Conservation (phyloP, 2,888 invertebrate species). For the Hemithea aestivaria region DNA sequence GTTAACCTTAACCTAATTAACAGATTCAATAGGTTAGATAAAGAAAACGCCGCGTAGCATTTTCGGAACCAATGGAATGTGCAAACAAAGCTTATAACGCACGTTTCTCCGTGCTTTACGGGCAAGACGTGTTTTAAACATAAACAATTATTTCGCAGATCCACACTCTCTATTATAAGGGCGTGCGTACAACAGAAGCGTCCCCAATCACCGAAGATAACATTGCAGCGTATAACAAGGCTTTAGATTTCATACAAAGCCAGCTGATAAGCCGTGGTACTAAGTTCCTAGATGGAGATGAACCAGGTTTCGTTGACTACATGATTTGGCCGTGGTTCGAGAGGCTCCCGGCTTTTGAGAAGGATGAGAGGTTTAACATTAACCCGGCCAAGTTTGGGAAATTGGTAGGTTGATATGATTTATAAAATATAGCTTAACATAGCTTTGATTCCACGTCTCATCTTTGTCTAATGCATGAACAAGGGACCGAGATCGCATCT, state of each 20-base stretch:
- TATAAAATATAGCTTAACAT: too few species aligned
- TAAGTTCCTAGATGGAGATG: constrained; percentile 80
- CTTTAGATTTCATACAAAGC: constrained; percentile 80
- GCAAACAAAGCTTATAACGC: too few species aligned
- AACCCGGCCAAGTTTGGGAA: constrained; percentile 74
- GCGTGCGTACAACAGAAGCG: constrained; percentile 40
- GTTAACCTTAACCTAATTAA: too few species aligned
- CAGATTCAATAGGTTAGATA: too few species aligned
- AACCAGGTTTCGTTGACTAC: constrained; percentile 88
- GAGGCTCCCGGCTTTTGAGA: constrained; percentile 68
- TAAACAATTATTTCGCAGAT: constrained; percentile 39
- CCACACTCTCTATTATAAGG: constrained; percentile 39
- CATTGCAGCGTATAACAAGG: constrained; percentile 44
- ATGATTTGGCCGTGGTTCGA: constrained; percentile 95
- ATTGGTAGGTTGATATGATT: constrained; percentile 58
- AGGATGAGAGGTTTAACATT: constrained; percentile 67
- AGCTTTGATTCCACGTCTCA: too few species aligned
- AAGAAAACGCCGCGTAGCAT: too few species aligned
- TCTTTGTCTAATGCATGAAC: too few species aligned
- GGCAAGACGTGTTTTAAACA: too few species aligned
- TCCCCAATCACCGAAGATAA: constrained; percentile 38
- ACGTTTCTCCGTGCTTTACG: too few species aligned
- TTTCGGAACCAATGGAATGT: too few species aligned
- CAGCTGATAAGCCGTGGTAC: constrained; percentile 81
- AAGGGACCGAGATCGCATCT: too few species aligned